Conservation (phyloP, 2,797 vertebrate species). For the Simalia tracyae region DNA sequence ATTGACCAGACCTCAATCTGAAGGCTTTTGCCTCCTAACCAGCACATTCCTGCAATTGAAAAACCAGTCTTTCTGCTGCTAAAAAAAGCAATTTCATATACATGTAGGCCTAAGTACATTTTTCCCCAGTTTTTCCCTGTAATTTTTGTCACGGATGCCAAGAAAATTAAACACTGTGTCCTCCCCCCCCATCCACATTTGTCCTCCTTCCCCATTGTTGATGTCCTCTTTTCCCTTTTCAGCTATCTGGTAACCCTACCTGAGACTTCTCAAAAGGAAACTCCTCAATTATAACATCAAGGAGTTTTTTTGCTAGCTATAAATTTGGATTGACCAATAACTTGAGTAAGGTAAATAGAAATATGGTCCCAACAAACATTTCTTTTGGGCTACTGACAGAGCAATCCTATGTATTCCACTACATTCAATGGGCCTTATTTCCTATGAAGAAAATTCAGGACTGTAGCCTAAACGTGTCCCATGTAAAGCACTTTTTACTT, state of each 20-base stretch:
- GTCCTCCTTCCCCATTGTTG: neutral
- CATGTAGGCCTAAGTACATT: neutral
- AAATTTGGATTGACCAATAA: neutral
- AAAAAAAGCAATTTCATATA: neutral
- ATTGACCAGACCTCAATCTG: neutral
- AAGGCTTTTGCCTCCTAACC: neutral
- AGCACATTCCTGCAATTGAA: neutral
- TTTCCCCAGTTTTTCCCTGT: neutral
- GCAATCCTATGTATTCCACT: neutral
- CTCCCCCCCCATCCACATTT: neutral
- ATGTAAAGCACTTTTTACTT: slow-evolving; percentile 6
- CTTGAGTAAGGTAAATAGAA: neutral
- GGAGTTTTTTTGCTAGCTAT: neutral
- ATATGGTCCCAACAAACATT: neutral
- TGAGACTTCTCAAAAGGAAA: neutral
- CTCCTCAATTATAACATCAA: neutral
- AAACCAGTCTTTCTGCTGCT: neutral
- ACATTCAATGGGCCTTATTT: neutral
- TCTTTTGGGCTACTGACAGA: neutral
- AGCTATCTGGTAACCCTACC: neutral
- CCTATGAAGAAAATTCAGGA: neutral
- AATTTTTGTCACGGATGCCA: neutral
- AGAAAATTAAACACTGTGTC: neutral
- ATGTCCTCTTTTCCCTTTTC: neutral
- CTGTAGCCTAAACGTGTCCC: neutral